Evolutionary conservation across 2,888 invertebrate genomes (phyloP), one percentile per base, ranked within the genome.

Genomic region (Alsophila aescularia): DNA sequence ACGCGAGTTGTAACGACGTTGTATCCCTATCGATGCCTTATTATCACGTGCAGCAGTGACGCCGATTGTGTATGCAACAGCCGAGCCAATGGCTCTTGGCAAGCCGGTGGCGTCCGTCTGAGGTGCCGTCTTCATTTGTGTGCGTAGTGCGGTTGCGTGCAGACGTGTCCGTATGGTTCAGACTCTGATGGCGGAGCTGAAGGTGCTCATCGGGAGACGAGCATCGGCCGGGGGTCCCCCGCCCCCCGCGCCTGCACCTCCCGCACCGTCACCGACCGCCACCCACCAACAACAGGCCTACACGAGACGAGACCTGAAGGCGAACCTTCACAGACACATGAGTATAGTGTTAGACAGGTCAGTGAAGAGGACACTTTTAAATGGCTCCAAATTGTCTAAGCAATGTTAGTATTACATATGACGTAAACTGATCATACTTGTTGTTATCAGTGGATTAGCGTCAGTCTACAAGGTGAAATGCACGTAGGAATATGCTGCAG

Each of bases 271-370:
- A 12, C 35, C 36, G 70, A 56, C 64, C 52, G 42, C 31, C 31
- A 32, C 10, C 12, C 62, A 68, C 70, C 60, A 66, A 16, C 89
- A 85, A 52, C 89, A 84, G 56, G 86, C 84, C 52, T 92, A 92
- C 76, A 78, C 90, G 40, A 78, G 92, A 32, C 77, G 85, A 62
- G 92, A 92, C 67, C 86, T 92, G 57, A 92, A 90, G 75, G 87
- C 87, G 52, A 93, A 92, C 71, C 85, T 93, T 32, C 88, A 92
- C 71, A 85, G 86, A 66, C 92, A 93, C 73, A 92, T 92, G 91
- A 90, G 86, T 80, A 92, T 90, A 64, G 92, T 92, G 63, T 78
- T 92, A 64, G 91, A 91, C 90, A 91, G 91, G 91, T 91, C 80
- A 89, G 88, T 84, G 61, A 54, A 54, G 60, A 58, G 16, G 29